phyloP scores from a whole-genome alignment of 2,888 invertebrate genomes.

The Diadegma fenestrale region DNA sequence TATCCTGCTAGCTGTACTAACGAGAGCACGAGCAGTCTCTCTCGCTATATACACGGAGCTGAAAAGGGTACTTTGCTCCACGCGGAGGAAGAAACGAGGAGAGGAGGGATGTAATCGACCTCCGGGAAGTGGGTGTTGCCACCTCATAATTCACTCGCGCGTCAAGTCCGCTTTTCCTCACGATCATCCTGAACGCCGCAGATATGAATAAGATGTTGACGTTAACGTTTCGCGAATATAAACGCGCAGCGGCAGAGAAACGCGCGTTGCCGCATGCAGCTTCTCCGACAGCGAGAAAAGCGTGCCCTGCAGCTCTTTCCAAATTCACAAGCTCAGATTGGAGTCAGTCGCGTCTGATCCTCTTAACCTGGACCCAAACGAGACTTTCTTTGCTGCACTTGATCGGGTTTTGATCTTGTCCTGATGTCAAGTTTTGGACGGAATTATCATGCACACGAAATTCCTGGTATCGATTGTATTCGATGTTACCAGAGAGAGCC shows the following conservation, averaged over 20 bases:
- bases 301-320: not conserved
- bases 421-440: too few relatives aligned
- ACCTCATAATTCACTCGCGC: slow-evolving; percentile 79
- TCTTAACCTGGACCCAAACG: too few relatives aligned
- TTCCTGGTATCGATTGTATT: not conserved
- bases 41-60: not conserved
- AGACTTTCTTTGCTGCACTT: too few relatives aligned
- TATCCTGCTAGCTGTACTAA: not conserved
- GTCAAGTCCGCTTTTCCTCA: slow-evolving; percentile 67
- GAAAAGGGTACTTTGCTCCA: slow-evolving; percentile 33
- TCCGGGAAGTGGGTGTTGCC: slow-evolving; percentile 79
- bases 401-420: too few relatives aligned
- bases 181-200: slow-evolving; percentile 67
- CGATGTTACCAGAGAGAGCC: not conserved
- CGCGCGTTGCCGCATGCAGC: not conserved
- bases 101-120: slow-evolving; percentile 70
- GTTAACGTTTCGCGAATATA: slow-evolving; percentile 76
- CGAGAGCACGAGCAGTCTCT: slow-evolving; percentile 25
- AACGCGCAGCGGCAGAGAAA: slow-evolving; percentile 70
- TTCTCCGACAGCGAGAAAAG: not conserved
- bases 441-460: not conserved
- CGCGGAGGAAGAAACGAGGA: not conserved
- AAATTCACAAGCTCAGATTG: not conserved
- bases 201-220: slow-evolving; percentile 76
- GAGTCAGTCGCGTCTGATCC: too few relatives aligned